A percentile compares a stretch with the other conserved stretches of the same genome.
Conservation (phyloP, 2,888 invertebrate genomes). For the Sphaeridia pumilis region DNA sequence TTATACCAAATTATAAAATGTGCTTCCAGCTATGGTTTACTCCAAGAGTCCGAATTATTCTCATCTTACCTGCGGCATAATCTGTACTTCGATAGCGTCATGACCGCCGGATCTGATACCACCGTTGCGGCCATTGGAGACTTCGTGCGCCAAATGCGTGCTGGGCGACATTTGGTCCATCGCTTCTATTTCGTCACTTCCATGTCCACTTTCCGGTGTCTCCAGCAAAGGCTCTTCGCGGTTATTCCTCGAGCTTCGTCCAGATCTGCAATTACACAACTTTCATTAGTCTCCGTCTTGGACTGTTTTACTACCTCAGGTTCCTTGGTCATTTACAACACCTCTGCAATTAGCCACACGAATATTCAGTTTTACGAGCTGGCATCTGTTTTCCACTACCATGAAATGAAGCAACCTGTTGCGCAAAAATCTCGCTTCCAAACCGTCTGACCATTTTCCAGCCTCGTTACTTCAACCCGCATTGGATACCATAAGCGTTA, state of each 20-base stretch:
- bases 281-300: too few relatives aligned
- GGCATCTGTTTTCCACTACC: too few relatives aligned
- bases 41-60: not conserved
- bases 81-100: constrained; percentile 91
- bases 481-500: too few relatives aligned
- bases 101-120: constrained; percentile 42
- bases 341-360: too few relatives aligned
- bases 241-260: constrained; percentile 21
- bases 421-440: too few relatives aligned
- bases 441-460: too few relatives aligned
- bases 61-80: constrained; percentile 53
- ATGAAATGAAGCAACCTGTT: too few relatives aligned
- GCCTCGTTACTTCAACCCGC: too few relatives aligned
- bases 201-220: constrained; percentile 34
- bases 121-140: constrained; percentile 18
- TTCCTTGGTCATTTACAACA: too few relatives aligned
- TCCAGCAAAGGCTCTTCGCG: constrained; percentile 35
- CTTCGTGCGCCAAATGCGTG: constrained; percentile 3
- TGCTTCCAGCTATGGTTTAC: not conserved
- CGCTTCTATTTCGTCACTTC: constrained; percentile 23
- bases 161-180: constrained; percentile 31
- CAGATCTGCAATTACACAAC: constrained; percentile 25
- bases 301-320: too few relatives aligned
- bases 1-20: not conserved
- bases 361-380: too few relatives aligned